Evolutionary conservation across 2,797 vertebrate genomes (phyloP).

Genomic region (Cichlasoma orientale): DNA sequence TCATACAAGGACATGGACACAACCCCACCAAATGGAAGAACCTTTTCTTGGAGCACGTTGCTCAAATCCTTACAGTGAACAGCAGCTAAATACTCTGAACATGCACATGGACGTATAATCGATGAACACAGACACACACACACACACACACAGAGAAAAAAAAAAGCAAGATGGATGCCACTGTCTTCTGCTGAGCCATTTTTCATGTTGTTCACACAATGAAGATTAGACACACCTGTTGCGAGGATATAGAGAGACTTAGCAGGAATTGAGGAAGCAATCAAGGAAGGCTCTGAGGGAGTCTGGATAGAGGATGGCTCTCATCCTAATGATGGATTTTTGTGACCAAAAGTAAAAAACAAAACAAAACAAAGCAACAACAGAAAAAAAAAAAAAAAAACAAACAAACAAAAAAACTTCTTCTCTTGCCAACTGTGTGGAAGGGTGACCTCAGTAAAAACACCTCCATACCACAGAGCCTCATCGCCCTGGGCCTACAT

Average conservation of each 20-base stretch:
- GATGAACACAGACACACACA: slow-evolving; percentile 31
- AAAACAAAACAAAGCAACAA: slow-evolving; percentile 41
- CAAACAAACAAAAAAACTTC: background rate
- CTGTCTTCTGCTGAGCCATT: slow-evolving; percentile 77
- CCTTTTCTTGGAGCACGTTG: slow-evolving; percentile 60
- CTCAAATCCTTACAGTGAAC: slow-evolving; percentile 62
- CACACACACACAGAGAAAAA: background rate
- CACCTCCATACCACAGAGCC: slow-evolving; percentile 59
- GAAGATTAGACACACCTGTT: slow-evolving; percentile 46
- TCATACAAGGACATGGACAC: slow-evolving; percentile 71
- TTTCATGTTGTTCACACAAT: slow-evolving; percentile 45
- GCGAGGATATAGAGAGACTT: slow-evolving; percentile 38
- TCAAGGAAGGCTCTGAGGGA: slow-evolving; percentile 31
- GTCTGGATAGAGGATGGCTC: slow-evolving; percentile 41
- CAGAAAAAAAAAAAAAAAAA: slow-evolving; percentile 18
- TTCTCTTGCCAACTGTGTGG: slow-evolving; percentile 59
- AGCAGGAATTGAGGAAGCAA: slow-evolving; percentile 30
- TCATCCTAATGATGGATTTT: slow-evolving; percentile 29
- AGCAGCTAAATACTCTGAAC: slow-evolving; percentile 54
- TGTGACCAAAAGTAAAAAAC: slow-evolving; percentile 49
- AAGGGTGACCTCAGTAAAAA: slow-evolving; percentile 55
- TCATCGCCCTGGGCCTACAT: slow-evolving; percentile 43
- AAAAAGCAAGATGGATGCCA: slow-evolving; percentile 56
- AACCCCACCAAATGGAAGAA: slow-evolving; percentile 60
- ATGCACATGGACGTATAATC: slow-evolving; percentile 42